Evolutionary conservation across 2,888 invertebrate genomes (phyloP).

Genomic region (Entomobrya proxima): DNA sequence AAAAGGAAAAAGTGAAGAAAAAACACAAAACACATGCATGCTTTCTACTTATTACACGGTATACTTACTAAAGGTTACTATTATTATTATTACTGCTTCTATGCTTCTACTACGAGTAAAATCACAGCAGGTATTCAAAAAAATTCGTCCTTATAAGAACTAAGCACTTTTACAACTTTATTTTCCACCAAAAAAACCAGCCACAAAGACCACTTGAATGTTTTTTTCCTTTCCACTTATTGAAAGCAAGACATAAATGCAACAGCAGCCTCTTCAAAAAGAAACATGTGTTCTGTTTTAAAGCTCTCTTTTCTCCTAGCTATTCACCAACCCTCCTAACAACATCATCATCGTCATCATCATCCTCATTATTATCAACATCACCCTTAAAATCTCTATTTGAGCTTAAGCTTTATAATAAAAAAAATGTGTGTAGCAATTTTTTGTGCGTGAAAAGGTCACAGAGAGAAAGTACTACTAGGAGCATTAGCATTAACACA

Average conservation of each 20-base stretch:
- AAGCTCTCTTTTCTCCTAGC: not conserved
- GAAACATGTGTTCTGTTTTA: not conserved
- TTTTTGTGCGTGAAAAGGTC: not conserved
- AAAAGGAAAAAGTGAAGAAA: too few relatives aligned
- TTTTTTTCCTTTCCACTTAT: not conserved
- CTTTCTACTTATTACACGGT: not conserved
- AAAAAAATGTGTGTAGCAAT: not conserved
- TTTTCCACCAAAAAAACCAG: not conserved
- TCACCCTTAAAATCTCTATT: not conserved
- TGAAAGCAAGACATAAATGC: not conserved
- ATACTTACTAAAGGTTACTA: not conserved
- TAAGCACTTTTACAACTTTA: not conserved
- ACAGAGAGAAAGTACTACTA: too few relatives aligned
- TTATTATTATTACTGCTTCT: not conserved
- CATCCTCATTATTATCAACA: not conserved
- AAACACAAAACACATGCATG: too few relatives aligned
- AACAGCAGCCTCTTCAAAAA: not conserved
- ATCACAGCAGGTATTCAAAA: constrained; percentile 67
- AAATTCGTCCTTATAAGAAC: too few relatives aligned
- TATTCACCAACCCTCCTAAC: too few relatives aligned
- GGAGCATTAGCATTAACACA: constrained; percentile 17
- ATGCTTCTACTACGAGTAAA: constrained; percentile 29
- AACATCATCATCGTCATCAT: constrained; percentile 1
- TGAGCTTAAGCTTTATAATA: not conserved
- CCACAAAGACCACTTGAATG: constrained; percentile 14